phyloP scores from a whole-genome alignment of 1,140 invertebrate genomes.

The Drosophila setifemur region DNA sequence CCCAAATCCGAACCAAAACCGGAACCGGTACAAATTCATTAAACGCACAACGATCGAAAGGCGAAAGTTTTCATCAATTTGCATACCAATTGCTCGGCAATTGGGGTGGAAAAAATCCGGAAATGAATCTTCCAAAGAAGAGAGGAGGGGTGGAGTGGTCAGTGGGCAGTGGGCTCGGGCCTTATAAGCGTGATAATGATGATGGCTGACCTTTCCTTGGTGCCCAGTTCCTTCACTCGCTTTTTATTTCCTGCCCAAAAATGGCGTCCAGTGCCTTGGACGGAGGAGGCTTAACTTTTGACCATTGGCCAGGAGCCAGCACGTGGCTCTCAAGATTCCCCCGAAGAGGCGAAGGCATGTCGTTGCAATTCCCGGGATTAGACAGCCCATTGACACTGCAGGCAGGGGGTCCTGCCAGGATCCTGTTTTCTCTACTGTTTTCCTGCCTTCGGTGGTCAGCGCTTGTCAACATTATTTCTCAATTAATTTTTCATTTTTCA shows the following conservation, averaged over 20 bases:
- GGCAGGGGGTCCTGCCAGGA: constrained; percentile 58
- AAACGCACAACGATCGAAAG: constrained; percentile 58
- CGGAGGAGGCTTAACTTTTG: constrained; percentile 72
- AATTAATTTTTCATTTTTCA: constrained; percentile 82
- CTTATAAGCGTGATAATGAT: constrained; percentile 82
- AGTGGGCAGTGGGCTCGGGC: neutral
- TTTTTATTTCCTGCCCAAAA: constrained; percentile 35
- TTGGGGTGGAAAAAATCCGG: constrained; percentile 1
- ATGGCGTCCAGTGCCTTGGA: constrained; percentile 50
- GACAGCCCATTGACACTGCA: constrained; percentile 72
- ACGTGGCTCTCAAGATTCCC: constrained; percentile 59
- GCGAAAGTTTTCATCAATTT: constrained; percentile 66
- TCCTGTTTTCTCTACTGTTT: neutral
- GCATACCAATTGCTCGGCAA: constrained; percentile 75
- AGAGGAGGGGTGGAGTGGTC: constrained; percentile 4
- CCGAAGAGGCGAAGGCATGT: constrained; percentile 7
- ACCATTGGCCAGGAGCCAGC: constrained; percentile 67
- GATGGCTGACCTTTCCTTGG: constrained; percentile 73
- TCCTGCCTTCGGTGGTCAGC: constrained; percentile 56
- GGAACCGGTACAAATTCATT: constrained; percentile 67
- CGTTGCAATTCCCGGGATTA: constrained; percentile 57
- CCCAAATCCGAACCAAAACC: neutral
- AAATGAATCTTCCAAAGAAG: neutral
- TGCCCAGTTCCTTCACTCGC: constrained; percentile 11
- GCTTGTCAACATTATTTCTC: constrained; percentile 81